Conservation (phyloP, 2,113 vertebrate species). For the Coreoperca whiteheadi region DNA sequence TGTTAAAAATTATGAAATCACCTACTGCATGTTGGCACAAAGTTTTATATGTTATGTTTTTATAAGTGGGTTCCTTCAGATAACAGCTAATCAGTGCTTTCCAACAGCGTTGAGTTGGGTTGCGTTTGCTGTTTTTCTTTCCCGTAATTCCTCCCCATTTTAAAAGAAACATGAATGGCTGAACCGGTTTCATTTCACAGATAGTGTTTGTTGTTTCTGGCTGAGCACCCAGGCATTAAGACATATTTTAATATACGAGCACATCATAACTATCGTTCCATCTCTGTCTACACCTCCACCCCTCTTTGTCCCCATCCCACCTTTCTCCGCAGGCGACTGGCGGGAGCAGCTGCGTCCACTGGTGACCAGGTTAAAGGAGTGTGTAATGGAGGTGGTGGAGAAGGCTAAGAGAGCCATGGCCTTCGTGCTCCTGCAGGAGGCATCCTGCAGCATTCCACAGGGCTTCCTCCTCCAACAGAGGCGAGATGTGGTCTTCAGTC, state of each 20-base stretch:
- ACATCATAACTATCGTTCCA: background rate
- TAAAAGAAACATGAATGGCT: background rate
- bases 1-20: no score
- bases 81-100: no score
- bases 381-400: slow-evolving; percentile 92
- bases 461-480: slow-evolving; percentile 92
- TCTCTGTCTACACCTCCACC: background rate
- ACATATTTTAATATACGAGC: background rate
- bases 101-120: no score
- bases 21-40: no score
- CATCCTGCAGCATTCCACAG: slow-evolving; percentile 92
- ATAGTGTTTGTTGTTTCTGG: slow-evolving; percentile 19
- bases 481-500: slow-evolving; percentile 95
- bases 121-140: background rate
- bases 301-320: background rate
- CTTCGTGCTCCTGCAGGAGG: slow-evolving; percentile 95
- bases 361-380: slow-evolving; percentile 91
- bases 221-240: background rate
- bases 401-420: slow-evolving; percentile 93
- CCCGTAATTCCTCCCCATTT: background rate
- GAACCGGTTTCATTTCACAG: slow-evolving; percentile 10
- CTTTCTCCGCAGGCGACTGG: slow-evolving; percentile 87
- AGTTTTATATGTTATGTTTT: no score
- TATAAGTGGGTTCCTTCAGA: no score
- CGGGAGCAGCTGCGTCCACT: slow-evolving; percentile 90